phyloP scores from a whole-genome alignment of 2,888 invertebrate species.

The Xestia sexstrigata region DNA sequence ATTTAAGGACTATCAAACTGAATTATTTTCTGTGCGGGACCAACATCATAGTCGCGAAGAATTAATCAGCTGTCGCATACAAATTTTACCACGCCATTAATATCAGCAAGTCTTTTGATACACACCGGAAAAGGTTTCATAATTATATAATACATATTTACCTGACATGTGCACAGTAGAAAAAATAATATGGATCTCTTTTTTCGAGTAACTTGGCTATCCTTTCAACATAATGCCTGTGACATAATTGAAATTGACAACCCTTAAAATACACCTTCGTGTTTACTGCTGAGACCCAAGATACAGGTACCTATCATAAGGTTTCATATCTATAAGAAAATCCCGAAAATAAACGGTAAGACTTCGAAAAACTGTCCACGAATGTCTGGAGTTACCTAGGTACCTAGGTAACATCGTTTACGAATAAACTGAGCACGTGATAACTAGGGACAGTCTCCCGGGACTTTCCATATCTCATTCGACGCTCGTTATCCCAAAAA shows the following conservation, averaged over 20 bases:
- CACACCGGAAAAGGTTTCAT: not conserved
- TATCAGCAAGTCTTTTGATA: not conserved
- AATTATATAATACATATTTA: not conserved
- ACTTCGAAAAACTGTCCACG: not conserved
- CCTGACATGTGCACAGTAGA: not conserved
- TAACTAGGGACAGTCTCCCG: constrained; percentile 23
- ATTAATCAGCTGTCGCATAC: not conserved
- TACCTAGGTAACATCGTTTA: constrained; percentile 17
- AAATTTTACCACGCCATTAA: not conserved
- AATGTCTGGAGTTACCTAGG: not conserved
- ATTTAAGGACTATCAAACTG: not conserved
- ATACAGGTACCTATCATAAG: not conserved
- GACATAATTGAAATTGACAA: not conserved
- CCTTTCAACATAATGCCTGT: not conserved
- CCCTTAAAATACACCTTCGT: not conserved
- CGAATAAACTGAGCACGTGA: constrained; percentile 40
- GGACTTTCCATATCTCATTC: constrained; percentile 40
- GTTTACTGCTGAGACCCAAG: too few species aligned
- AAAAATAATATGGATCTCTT: not conserved
- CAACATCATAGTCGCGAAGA: not conserved
- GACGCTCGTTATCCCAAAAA: constrained; percentile 55
- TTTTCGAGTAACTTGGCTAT: not conserved
- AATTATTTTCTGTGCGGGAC: not conserved
- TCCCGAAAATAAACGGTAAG: not conserved
- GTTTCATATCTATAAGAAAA: constrained; percentile 1